Evolutionary conservation across 2,113 vertebrate genomes (phyloP), one percentile per base, ranked within the genome.

Genomic region (Callorhinus ursinus): DNA sequence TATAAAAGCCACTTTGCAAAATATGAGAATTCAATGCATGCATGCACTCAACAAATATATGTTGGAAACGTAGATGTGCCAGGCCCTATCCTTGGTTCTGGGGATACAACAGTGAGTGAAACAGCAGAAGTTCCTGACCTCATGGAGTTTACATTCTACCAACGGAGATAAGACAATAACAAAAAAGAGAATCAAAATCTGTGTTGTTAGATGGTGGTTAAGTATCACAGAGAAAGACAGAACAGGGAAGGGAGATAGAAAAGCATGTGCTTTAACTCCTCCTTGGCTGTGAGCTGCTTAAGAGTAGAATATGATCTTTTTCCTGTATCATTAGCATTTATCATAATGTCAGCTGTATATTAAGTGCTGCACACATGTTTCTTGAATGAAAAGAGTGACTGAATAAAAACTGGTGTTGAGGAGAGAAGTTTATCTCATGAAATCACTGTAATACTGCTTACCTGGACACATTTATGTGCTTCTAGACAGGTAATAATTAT

Each of bases 371-470:
- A 67, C 63, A 59, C 67, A 15, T 76, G 65, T 97, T 96, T 97
- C 80, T 72, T 69, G 95, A 83, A 71, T 59, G 57, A 74, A 96
- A 95, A 8, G 39, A 92, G 13, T 76, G 84, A 77, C 55, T 71
- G 51, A 74, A 57, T 88, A 79, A 86, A 93, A 79, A 86, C 61
- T 4, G 28, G 57, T 53, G 77, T 51, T 57, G 57, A 90, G 26
- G 26, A 84, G 69, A 93, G 65, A 90, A 88, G 51, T 95, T 97
- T 95, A 97, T 97, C 96, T 95, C 90, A 84, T 92, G 94, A 93
- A 97, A 97, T 98, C 92, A 87, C 5, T 69, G 42, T 69, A 95
- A 96, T 96, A 74, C 72, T 94, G 97, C 97, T 97, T 97, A 97
- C 94, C 90, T 92, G 83, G 69, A 69, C 90, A 93, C 65, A 96